Evolutionary conservation across 2,113 vertebrate species (phyloP), one percentile per base, ranked within the genome.

Genomic region (Eupsittula cactorum): DNA sequence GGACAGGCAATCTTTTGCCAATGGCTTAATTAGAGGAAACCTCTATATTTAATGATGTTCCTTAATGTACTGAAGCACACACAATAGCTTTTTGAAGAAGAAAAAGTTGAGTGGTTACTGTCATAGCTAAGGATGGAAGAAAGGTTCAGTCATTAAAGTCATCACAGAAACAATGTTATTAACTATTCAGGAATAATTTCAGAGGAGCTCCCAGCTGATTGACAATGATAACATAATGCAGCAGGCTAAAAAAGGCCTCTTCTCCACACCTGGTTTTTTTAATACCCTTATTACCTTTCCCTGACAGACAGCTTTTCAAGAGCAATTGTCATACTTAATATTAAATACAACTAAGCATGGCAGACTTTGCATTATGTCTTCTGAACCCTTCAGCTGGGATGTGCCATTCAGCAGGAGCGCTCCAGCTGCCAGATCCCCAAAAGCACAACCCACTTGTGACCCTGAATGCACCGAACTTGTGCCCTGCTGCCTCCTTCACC

Each of bases 81-180:
- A 88, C 69, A 94, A 73, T 55, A 69, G n/a, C 57, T 81, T 50
- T 28, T 31, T 70, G 63, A 93, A 92, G 70, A 53, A 80, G 65
- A 90, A 92, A 82, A 86, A 89, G 41, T 78, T 87, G 83, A 96
- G 69, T 55, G 57, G 78, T 84, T 92, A 88, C 76, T 93, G 53
- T 89, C 83, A 89, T 19, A 89, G 52, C 74, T 89, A 91, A 92
- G 76, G 73, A 60, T 53, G 28, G 86, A 93, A 96, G 69, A 96
- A 93, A 93, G 81, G 70, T 80, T 93, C 91, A 92, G 68, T 87
- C 93, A 93, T 91, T 86, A 85, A 82, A 91, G 69, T 79, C 70
- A 95, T 91, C 86, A 80, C 57, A 95, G 83, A 94, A 97, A 95
- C 88, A 95, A 95, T 71, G 53, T 89, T 92, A 93, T 93, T 95